Percentiles rank a stretch among this genome's conserved stretches.
phyloP scores from a whole-genome alignment of 2,888 invertebrate genomes.

The Plagiodera versicolora region DNA sequence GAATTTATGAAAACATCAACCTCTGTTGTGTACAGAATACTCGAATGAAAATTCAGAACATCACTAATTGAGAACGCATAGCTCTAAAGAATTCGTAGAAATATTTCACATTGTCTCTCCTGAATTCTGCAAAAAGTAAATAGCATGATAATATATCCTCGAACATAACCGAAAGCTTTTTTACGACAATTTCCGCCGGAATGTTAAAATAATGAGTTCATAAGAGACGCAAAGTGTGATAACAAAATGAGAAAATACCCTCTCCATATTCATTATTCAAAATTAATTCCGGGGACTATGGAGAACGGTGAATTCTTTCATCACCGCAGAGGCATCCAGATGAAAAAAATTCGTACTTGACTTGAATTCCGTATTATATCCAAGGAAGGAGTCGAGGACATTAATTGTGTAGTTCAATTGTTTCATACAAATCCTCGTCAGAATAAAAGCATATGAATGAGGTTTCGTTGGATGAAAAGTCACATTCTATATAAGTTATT shows the following conservation, averaged over 20 bases:
- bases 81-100: too few relatives aligned
- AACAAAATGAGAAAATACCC: slow-evolving; percentile 4
- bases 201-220: not conserved
- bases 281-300: slow-evolving; percentile 17
- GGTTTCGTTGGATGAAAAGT: too few relatives aligned
- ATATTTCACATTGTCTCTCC: too few relatives aligned
- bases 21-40: too few relatives aligned
- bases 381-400: not conserved
- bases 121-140: not conserved
- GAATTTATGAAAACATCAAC: too few relatives aligned
- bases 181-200: not conserved
- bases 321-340: not conserved
- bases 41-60: too few relatives aligned
- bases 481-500: too few relatives aligned
- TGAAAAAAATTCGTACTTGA: not conserved
- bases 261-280: slow-evolving; percentile 21
- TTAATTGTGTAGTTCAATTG: not conserved
- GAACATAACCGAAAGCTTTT: not conserved
- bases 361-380: not conserved
- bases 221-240: not conserved
- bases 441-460: too few relatives aligned
- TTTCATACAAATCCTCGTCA: too few relatives aligned
- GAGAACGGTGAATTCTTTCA: slow-evolving; percentile 12
- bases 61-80: too few relatives aligned
- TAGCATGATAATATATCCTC: not conserved